Percentiles rank a stretch among this genome's conserved stretches.
phyloP scores from a whole-genome alignment of 2,888 invertebrate genomes.

The Endotricha flammealis region DNA sequence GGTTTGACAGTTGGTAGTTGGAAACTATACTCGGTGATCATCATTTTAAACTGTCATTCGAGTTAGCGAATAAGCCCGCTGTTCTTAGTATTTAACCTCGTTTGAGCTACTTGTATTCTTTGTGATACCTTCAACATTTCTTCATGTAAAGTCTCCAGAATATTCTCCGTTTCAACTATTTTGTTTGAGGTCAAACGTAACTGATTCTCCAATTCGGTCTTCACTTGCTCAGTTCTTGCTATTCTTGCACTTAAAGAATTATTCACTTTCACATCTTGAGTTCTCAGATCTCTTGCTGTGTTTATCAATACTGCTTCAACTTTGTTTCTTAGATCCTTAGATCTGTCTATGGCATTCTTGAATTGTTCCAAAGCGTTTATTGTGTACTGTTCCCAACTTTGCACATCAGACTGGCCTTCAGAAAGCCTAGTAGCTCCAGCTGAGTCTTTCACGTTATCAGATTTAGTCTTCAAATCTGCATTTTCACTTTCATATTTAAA shows the following conservation, averaged over 20 bases:
- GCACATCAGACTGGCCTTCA: slow-evolving; percentile 89
- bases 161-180: slow-evolving; percentile 64
- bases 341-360: slow-evolving; percentile 84
- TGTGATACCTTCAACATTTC: slow-evolving; percentile 64
- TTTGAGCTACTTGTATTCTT: slow-evolving; percentile 64
- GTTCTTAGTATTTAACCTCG: slow-evolving; percentile 60
- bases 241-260: slow-evolving; percentile 84
- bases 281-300: slow-evolving; percentile 86
- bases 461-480: slow-evolving; percentile 83
- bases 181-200: slow-evolving; percentile 69
- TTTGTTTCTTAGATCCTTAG: slow-evolving; percentile 83
- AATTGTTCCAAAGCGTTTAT: slow-evolving; percentile 85
- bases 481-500: slow-evolving; percentile 86
- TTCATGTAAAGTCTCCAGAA: slow-evolving; percentile 56
- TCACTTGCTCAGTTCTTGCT: slow-evolving; percentile 86
- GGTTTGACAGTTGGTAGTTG: too few relatives aligned
- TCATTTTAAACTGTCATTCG: too few relatives aligned
- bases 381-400: slow-evolving; percentile 90
- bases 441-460: slow-evolving; percentile 84
- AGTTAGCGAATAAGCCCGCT: too few relatives aligned
- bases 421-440: slow-evolving; percentile 88
- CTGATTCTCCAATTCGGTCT: slow-evolving; percentile 83
- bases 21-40: too few relatives aligned
- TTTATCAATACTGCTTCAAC: slow-evolving; percentile 85
- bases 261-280: slow-evolving; percentile 89